Conservation (phyloP, 2,888 invertebrate genomes). For the Conops quadrifasciatus region DNA sequence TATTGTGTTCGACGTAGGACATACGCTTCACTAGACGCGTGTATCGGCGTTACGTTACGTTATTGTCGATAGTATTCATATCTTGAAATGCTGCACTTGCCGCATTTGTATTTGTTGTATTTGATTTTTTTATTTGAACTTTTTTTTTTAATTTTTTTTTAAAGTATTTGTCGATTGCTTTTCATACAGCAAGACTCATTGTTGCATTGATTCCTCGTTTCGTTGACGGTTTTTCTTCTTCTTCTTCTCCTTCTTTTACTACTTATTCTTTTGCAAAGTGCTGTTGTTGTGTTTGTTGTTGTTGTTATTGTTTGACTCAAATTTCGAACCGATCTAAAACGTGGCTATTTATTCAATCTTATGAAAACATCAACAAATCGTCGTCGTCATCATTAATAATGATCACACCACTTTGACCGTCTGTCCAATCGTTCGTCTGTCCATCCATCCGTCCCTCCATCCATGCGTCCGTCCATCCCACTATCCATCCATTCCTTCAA, state of each 20-base stretch:
- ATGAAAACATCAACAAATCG: conserved; percentile 65
- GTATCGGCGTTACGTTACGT: background rate
- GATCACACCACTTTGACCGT: conserved; percentile 52
- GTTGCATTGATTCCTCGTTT: no score
- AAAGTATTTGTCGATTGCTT: background rate
- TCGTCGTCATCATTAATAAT: conserved; percentile 65
- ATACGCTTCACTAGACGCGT: conserved; percentile 23
- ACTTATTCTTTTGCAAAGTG: no score
- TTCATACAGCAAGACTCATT: no score
- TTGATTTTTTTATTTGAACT: background rate
- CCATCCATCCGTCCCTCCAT: background rate
- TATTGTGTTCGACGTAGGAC: conserved; percentile 9
- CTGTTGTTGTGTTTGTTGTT: conserved; percentile 29
- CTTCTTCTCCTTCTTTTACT: no score
- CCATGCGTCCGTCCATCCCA: background rate
- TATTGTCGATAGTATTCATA: conserved; percentile 5
- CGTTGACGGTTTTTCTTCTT: no score
- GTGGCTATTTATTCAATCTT: conserved; percentile 55
- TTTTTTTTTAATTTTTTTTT: background rate
- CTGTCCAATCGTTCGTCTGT: background rate
- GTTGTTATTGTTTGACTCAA: conserved; percentile 48
- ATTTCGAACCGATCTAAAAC: conserved; percentile 30
- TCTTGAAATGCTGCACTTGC: conserved; percentile 21
- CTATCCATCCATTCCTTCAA: background rate
- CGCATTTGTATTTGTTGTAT: conserved; percentile 17